These are phyloP conservation scores for Elachura formosa DNA, from an alignment of 2,113 vertebrate genomes.

Conservation along the genomic window DNA sequence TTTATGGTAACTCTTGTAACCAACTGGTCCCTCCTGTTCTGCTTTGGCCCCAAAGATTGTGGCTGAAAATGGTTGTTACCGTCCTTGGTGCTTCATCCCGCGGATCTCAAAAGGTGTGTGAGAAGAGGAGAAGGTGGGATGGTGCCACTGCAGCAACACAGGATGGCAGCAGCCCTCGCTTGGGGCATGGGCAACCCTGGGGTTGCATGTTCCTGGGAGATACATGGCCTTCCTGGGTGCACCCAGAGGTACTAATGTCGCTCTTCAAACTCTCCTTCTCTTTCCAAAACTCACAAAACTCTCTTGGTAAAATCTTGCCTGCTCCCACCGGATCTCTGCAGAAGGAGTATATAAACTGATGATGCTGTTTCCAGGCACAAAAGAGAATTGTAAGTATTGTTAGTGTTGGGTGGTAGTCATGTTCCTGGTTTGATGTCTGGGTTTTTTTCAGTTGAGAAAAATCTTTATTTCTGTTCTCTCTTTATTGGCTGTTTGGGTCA, in stretches of 20 bases:
- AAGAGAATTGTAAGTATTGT: conserved; percentile 34
- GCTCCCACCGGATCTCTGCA: not conserved
- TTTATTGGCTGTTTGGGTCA: not conserved
- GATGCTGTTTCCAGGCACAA: not conserved
- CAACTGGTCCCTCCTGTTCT: not conserved
- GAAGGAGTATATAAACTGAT: not conserved
- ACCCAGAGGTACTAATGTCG: not conserved
- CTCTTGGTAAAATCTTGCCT: not conserved
- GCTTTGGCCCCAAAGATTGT: not conserved
- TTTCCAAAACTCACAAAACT: not conserved
- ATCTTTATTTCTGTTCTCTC: not conserved
- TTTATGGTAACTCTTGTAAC: not conserved
- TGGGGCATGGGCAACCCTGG: not conserved
- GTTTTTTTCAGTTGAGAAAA: not conserved
- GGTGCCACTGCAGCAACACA: not conserved
- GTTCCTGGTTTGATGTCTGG: not conserved
- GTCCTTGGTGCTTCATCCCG: not conserved
- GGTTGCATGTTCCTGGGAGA: not conserved
- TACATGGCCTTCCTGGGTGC: rapidly evolving
- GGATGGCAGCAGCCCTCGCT: not conserved
- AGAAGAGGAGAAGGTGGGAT: not conserved
- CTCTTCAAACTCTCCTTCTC: not conserved
- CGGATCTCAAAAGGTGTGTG: not conserved
- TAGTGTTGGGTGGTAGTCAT: not conserved
- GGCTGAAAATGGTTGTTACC: rapidly evolving